phyloP scores from a whole-genome alignment of 1,140 invertebrate species.

The Phocides pigmalion region DNA sequence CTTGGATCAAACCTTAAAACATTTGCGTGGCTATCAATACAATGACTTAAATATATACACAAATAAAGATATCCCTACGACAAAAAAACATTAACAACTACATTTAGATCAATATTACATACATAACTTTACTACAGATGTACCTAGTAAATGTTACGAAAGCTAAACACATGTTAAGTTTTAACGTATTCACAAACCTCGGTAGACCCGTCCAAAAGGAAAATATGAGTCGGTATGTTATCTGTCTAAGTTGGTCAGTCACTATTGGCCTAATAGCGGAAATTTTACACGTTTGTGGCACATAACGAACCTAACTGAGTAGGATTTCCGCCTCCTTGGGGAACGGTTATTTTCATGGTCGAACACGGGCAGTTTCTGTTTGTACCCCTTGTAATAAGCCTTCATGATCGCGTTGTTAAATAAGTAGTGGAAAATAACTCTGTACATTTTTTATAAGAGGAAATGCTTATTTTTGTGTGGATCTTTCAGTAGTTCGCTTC shows the following conservation, averaged over 20 bases:
- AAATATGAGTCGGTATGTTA: background rate
- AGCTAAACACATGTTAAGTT: background rate
- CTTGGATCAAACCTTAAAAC: no score
- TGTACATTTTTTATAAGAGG: no score
- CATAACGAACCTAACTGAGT: conserved; percentile 15
- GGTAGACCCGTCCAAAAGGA: background rate
- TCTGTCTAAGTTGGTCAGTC: background rate
- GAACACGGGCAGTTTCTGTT: background rate
- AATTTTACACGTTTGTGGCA: conserved; percentile 18
- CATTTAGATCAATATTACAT: no score
- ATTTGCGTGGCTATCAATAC: no score
- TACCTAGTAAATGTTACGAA: background rate
- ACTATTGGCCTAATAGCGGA: conserved; percentile 9
- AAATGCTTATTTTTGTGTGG: no score
- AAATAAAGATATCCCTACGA: no score
- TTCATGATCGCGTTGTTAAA: background rate
- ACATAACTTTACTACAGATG: no score
- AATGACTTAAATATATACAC: no score
- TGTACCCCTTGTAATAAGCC: background rate
- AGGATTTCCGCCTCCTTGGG: conserved; percentile 10
- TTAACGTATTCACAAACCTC: background rate
- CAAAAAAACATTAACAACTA: no score
- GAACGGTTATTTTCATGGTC: conserved; percentile 8
- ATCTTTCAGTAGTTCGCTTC: no score
- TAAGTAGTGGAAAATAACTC: background rate